Evolutionary conservation across 2,113 vertebrate genomes (phyloP).

Genomic region (Henicopernis longicauda): DNA sequence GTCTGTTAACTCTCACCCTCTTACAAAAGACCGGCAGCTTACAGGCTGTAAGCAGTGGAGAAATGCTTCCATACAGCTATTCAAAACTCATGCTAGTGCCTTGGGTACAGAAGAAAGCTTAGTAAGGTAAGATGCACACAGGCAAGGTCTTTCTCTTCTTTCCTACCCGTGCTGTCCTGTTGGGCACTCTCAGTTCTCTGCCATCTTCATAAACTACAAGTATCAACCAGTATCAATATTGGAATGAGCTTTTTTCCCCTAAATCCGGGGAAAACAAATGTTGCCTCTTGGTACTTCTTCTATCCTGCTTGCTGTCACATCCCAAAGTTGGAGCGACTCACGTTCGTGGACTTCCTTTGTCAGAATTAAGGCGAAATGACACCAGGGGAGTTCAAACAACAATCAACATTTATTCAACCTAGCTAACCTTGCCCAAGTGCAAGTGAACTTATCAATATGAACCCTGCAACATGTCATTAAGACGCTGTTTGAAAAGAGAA

Average conservation of each 20-base stretch:
- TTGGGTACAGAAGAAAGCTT: background rate
- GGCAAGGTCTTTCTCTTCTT: background rate
- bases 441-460: too few species aligned
- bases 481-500: too few species aligned
- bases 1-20: background rate
- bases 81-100: background rate
- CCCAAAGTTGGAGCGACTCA: too few species aligned
- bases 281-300: background rate
- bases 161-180: background rate
- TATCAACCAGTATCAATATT: background rate
- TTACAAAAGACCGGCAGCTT: background rate
- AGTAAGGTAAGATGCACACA: background rate
- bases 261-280: background rate
- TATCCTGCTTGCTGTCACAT: background rate
- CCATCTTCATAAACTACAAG: background rate
- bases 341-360: too few species aligned
- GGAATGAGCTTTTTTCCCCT: background rate
- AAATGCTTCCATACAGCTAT: background rate
- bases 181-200: background rate
- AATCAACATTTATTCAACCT: too few species aligned
- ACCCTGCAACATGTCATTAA: too few species aligned
- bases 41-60: background rate
- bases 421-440: too few species aligned
- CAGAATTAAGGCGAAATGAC: too few species aligned
- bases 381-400: too few species aligned